Base-by-base conservation (phyloP, 2,797 vertebrate genomes). In the Peromyscus nudipes region DNA sequence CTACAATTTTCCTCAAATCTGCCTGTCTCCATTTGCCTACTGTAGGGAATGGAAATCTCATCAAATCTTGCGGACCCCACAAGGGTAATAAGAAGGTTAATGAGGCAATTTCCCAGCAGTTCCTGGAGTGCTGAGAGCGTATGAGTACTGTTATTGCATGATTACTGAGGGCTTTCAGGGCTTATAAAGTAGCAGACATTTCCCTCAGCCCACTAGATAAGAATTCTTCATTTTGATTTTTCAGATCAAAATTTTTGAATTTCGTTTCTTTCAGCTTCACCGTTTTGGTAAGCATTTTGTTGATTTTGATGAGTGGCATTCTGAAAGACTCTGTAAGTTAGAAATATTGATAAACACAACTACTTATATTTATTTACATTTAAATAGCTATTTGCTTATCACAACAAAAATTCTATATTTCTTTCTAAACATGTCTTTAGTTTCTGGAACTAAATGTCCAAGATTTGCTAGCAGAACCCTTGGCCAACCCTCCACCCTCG, bases 41-140 rank as follows among this genome's bases (percentile, higher is more conserved):
- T 57, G n/a, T 16, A 60, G 85, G 97, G 95, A 85, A 94, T 94
- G 97, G 96, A 97, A 97, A 98, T 96, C 96, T 97, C 95, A 96
- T 97, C 95, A 96, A 88, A 97, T 95, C 87, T 92, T 94, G 95
- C 43, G 0, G 29, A 81, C 85, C 90, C 87, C 96, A 80, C 90
- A 55, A 89, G 96, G 95, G 97, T 89, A 86, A 97, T 95, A 86
- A 94, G 96, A 97, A 97, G 97, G 97, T 96, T 97, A 97, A 96
- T 91, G 95, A 97, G 96, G 96, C 97, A 97, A 97, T 95, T 97
- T 97, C 95, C 97, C 96, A 96, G 96, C 94, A 92, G 93, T 91
- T 90, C 89, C 96, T 93, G 91, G 97, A 96, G 94, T 88, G 95
- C 97, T 62, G 90, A 96, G 96, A 79, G 57, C 79, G 6, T 75